Percentiles rank a stretch among this genome's conserved stretches.
phyloP scores from a whole-genome alignment of 53 echinoderm and acorn worm species.

The Holothuria scabra region DNA sequence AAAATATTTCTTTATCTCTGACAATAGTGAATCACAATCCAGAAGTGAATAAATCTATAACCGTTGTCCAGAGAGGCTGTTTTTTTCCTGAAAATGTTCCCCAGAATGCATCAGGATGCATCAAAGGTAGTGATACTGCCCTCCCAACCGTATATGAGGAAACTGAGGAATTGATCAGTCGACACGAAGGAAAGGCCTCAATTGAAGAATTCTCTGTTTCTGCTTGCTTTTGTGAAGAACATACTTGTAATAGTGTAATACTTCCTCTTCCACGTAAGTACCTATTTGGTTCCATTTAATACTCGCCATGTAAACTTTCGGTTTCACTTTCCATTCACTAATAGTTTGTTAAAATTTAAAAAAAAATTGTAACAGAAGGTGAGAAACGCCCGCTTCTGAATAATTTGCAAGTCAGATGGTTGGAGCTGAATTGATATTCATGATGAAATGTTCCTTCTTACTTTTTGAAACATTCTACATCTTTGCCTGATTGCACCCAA shows the following conservation, averaged over 20 bases:
- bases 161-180: background rate
- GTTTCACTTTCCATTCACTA: no score
- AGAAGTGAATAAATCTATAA: background rate
- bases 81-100: background rate
- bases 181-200: conserved; percentile 15
- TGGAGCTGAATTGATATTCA: no score
- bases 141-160: background rate
- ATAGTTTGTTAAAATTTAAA: no score
- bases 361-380: no score
- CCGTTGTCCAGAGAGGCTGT: background rate
- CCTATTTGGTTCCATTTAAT: no score
- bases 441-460: no score
- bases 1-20: no score
- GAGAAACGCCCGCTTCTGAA: no score
- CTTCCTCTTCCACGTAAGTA: background rate
- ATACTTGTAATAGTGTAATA: background rate
- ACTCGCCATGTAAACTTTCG: no score
- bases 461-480: no score
- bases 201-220: background rate
- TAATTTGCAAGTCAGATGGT: no score
- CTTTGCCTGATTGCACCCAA: no score
- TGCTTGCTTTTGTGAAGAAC: conserved; percentile 11
- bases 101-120: conserved; percentile 6
- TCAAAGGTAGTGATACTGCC: background rate
- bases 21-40: background rate